Evolutionary conservation across 2,888 invertebrate genomes (phyloP).

Genomic region (Folsomia manolachei): DNA sequence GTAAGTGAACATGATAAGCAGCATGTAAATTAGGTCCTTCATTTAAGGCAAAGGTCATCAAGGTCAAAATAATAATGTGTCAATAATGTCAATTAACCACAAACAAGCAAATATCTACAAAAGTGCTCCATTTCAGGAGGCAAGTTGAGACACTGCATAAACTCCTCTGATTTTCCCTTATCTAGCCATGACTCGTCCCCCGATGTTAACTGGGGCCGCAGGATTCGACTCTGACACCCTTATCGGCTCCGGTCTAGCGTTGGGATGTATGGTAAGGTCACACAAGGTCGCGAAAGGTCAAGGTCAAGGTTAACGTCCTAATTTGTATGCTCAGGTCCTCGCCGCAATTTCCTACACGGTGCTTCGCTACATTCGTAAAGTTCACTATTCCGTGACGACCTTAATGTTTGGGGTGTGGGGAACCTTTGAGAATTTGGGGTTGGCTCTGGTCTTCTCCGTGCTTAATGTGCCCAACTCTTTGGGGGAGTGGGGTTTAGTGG

Average conservation of each 20-base stretch:
- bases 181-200: constrained; percentile 34
- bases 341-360: constrained; percentile 39
- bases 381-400: constrained; percentile 43
- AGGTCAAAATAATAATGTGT: no score
- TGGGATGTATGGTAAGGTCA: constrained; percentile 42
- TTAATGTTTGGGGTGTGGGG: constrained; percentile 45
- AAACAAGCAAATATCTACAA: not conserved
- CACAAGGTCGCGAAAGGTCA: no score
- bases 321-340: no score
- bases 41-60: no score
- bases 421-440: constrained; percentile 33
- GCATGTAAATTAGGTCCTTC: no score
- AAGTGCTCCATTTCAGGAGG: no score
- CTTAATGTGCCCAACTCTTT: constrained; percentile 27
- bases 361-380: constrained; percentile 38
- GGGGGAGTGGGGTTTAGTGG: constrained; percentile 32
- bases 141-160: no score
- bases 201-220: constrained; percentile 38
- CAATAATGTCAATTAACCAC: no score
- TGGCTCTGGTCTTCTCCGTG: constrained; percentile 29
- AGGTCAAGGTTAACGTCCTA: no score
- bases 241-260: constrained; percentile 37
- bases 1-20: no score
- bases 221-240: constrained; percentile 38
- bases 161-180: no score